phyloP scores from a whole-genome alignment of 92 coral and sea anemone genomes.

The Actinernus sp. region DNA sequence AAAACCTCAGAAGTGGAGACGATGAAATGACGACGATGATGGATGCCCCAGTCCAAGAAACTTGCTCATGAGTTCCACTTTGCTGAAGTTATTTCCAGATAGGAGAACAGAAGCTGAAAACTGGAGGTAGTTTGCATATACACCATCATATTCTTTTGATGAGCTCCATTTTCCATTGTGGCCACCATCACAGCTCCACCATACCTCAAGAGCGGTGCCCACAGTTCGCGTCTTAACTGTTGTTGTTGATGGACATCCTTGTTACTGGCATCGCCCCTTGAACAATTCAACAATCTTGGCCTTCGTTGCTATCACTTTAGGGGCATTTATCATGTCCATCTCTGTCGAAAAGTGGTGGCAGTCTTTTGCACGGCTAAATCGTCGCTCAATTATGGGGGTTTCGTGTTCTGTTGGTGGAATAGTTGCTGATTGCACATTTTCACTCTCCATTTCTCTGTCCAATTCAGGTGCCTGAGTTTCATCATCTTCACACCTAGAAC shows the following conservation, averaged over 20 bases:
- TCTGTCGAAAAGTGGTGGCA: no score
- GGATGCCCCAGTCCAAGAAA: conserved; percentile 16
- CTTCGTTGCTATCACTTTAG: conserved; percentile 1
- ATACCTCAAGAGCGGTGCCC: conserved; percentile 9
- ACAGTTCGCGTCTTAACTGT: neutral
- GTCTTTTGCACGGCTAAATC: no score
- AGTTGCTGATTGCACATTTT: no score
- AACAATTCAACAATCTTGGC: conserved; percentile 2
- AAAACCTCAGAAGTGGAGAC: conserved; percentile 10
- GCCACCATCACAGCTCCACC: conserved; percentile 18
- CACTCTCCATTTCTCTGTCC: no score
- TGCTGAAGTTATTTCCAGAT: conserved; percentile 11
- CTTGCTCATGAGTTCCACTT: conserved; percentile 14
- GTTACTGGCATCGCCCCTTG: conserved; percentile 12
- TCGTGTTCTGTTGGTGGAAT: no score
- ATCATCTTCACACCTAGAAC: no score
- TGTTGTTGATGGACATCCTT: neutral
- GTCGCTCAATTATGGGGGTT: no score
- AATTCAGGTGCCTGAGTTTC: no score
- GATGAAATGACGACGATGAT: conserved; percentile 26
- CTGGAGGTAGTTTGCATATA: conserved; percentile 23
- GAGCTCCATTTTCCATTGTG: conserved; percentile 18
- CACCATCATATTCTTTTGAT: conserved; percentile 6
- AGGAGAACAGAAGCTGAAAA: conserved; percentile 17
- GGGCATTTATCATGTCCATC: neutral